phyloP scores from a whole-genome alignment of 2,113 vertebrate species.

The Larimichthys crocea region DNA sequence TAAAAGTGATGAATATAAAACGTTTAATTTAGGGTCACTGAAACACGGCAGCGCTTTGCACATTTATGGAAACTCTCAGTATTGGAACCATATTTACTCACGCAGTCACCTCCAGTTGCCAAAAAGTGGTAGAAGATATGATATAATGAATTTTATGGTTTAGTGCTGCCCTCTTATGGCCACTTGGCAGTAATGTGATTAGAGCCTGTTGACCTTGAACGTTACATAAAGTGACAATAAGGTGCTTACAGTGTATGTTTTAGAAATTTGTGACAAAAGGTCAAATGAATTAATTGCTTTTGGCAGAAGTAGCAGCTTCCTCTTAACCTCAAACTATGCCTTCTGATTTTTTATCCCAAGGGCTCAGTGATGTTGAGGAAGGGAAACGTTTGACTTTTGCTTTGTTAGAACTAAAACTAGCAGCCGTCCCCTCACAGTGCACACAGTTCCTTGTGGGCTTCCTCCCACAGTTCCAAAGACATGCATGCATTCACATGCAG shows the following conservation, averaged over 20 bases:
- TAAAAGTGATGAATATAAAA: neutral
- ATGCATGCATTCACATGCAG: too few species aligned
- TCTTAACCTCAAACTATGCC: neutral
- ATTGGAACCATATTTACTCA: too few species aligned
- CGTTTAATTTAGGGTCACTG: neutral
- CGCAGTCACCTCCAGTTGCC: neutral
- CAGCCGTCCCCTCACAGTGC: too few species aligned
- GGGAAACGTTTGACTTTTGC: neutral
- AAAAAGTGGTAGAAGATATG: neutral
- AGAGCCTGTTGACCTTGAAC: neutral
- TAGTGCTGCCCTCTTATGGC: slow-evolving; percentile 53
- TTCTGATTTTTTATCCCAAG: neutral
- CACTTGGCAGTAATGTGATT: neutral
- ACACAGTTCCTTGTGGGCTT: too few species aligned
- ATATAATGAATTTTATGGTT: neutral
- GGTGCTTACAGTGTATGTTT: neutral
- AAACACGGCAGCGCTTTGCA: too few species aligned
- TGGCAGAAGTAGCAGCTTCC: neutral
- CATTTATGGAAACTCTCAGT: too few species aligned
- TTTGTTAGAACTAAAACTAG: neutral
- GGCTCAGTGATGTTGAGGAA: neutral
- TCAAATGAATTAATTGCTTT: neutral
- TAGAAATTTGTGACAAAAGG: neutral
- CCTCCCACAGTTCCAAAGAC: too few species aligned
- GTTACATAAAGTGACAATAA: neutral